A percentile compares a stretch with the other conserved stretches of the same genome.
phyloP scores from a whole-genome alignment of 1,140 invertebrate species.

The Apocrypta bakeri region DNA sequence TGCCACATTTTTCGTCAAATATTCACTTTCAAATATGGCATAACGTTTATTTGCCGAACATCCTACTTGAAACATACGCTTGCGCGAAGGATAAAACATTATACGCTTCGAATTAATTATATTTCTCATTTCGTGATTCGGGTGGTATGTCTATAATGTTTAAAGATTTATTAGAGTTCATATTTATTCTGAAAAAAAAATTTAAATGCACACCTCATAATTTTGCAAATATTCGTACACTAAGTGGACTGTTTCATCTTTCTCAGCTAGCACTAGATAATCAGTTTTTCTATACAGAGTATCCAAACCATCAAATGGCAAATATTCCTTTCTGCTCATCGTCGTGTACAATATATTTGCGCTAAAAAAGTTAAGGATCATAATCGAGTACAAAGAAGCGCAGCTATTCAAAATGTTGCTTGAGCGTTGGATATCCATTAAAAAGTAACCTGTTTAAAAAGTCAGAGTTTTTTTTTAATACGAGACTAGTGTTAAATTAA shows the following conservation, averaged over 20 bases:
- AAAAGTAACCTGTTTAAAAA: conserved; percentile 12
- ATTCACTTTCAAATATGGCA: conserved; percentile 30
- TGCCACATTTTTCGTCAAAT: conserved; percentile 34
- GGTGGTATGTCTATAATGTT: neutral
- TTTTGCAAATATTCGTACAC: neutral
- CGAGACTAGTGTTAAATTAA: neutral
- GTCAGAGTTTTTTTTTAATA: neutral
- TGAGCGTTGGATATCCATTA: neutral
- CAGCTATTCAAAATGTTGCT: conserved; percentile 7
- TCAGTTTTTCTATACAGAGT: neutral
- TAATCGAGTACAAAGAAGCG: neutral
- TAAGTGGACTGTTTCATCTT: conserved; percentile 6
- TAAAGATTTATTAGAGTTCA: too few species aligned
- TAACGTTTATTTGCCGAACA: conserved; percentile 40
- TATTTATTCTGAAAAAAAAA: too few species aligned
- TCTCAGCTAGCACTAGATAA: neutral
- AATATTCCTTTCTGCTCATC: neutral
- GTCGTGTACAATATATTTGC: neutral
- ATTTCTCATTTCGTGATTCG: neutral
- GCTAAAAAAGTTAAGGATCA: neutral
- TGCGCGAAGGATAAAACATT: neutral
- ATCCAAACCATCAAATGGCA: neutral
- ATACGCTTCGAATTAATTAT: neutral
- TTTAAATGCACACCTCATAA: neutral
- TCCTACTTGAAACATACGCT: conserved; percentile 39